A percentile compares a stretch with the other conserved stretches of the same genome.
Evolutionary conservation across 2,888 invertebrate species (phyloP).

Genomic region (Spisula subtruncata): DNA sequence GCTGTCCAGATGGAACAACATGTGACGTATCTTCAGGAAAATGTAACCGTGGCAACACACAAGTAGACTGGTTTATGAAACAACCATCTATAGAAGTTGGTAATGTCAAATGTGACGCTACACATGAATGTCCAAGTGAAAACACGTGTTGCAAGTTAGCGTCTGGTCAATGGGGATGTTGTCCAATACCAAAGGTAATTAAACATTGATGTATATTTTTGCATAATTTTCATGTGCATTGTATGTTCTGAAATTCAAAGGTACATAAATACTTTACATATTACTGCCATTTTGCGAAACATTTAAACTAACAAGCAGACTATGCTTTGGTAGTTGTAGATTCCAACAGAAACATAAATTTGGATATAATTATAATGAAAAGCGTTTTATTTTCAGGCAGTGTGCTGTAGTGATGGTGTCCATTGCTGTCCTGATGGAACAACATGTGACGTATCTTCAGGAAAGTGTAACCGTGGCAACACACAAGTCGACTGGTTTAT

Average conservation of each 20-base stretch:
- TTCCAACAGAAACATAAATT: too few species aligned
- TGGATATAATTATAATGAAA: not conserved
- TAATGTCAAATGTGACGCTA: constrained; percentile 52
- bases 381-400: constrained; percentile 60
- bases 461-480: constrained; percentile 68
- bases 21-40: constrained; percentile 75
- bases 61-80: constrained; percentile 69
- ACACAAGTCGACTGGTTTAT: constrained; percentile 42
- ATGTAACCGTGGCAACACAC: constrained; percentile 46
- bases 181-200: constrained; percentile 70
- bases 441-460: constrained; percentile 71
- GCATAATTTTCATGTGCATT: too few species aligned
- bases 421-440: constrained; percentile 81
- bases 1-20: constrained; percentile 80
- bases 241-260: too few species aligned
- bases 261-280: too few species aligned
- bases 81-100: constrained; percentile 57
- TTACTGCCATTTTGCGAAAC: too few species aligned
- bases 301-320: too few species aligned
- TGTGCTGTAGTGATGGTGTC: constrained; percentile 80
- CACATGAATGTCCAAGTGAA: constrained; percentile 72
- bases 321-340: too few species aligned
- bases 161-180: constrained; percentile 78
- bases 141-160: constrained; percentile 77
- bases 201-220: too few species aligned